These are phyloP conservation scores for Andrena marginata DNA, from an alignment of 2,888 invertebrate genomes.

Conservation along the genomic window DNA sequence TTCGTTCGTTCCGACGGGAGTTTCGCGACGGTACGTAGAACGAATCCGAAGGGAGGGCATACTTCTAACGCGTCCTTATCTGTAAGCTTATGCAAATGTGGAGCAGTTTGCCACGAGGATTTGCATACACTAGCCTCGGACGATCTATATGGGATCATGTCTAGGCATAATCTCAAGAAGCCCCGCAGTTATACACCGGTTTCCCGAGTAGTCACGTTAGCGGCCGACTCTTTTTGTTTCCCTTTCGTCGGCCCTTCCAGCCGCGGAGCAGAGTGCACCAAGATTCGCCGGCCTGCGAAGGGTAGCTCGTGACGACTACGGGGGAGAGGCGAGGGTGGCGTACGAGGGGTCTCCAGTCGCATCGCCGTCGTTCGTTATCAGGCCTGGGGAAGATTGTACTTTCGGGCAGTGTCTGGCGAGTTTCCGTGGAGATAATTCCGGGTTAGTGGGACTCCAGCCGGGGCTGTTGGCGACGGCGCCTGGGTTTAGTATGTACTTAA, in stretches of 20 bases:
- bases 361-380: conserved; percentile 19
- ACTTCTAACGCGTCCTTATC: conserved; percentile 82
- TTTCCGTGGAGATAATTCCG: conserved; percentile 21
- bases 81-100: conserved; percentile 82
- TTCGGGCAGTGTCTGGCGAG: conserved; percentile 34
- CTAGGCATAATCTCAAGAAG: conserved; percentile 80
- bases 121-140: conserved; percentile 79
- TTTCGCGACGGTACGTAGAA: conserved; percentile 49
- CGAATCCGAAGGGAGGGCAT: conserved; percentile 75
- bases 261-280: background rate
- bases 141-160: conserved; percentile 80
- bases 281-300: background rate
- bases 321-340: background rate
- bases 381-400: conserved; percentile 19
- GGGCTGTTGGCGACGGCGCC: background rate
- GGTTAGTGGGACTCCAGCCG: background rate
- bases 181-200: conserved; percentile 66
- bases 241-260: background rate
- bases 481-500: background rate
- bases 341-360: background rate
- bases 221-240: conserved; percentile 28
- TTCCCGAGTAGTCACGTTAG: conserved; percentile 69
- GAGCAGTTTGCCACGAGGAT: conserved; percentile 81
- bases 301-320: background rate
- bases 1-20: conserved; percentile 47